Base-by-base conservation (phyloP, 2,888 invertebrate species). In the Drosophila birchii region DNA sequence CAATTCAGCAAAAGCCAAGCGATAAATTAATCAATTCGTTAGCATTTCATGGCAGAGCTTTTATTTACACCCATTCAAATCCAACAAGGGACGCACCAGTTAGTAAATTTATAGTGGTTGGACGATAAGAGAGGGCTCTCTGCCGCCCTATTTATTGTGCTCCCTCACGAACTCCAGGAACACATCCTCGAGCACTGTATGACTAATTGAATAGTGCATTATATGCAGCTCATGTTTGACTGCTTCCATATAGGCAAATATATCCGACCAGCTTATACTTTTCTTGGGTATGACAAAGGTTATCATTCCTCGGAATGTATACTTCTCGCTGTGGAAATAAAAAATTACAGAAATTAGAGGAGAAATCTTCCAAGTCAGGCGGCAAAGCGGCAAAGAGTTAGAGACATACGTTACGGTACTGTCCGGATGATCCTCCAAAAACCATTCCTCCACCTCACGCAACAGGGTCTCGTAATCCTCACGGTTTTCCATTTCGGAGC, bases 111-210 rank as follows among this genome's bases (percentile, higher is more conserved):
- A 36, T 60, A 44, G 23, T 47, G 20, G 16, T 39, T 44, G 16
- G n/a, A 6, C 34, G 64, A 64, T 63, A 63, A 63, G 64, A 20
- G 41, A n/a, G 32, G 16, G 23, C 23, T 44, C 16, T 34, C 49
- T 9, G 54, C 8, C 16, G 9, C 9, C 32, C 20, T 62, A 18
- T n/a, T 36, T 14, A 20, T 47, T 47, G 6, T 68, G 68, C 38
- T 20, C 18, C 20, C 16, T 41, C 4, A 68, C 94, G 80, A 95
- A 94, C 72, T 94, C 93, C 39, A 95, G 84, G 90, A 95, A 95
- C 63, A 96, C 95, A 92, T 96, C 96, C 90, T 96, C 96, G 5
- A 97, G 92, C 0, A 95, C 95, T 0, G 96, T 96, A 90, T 96
- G 96, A 54, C 95, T 94, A 51, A 97, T 94, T 23, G 94, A 95